Percentiles rank a stretch among this genome's conserved stretches.
These are phyloP conservation scores for Cosmia pyralina DNA, from an alignment of 2,888 invertebrate species.

Conservation along the genomic window DNA sequence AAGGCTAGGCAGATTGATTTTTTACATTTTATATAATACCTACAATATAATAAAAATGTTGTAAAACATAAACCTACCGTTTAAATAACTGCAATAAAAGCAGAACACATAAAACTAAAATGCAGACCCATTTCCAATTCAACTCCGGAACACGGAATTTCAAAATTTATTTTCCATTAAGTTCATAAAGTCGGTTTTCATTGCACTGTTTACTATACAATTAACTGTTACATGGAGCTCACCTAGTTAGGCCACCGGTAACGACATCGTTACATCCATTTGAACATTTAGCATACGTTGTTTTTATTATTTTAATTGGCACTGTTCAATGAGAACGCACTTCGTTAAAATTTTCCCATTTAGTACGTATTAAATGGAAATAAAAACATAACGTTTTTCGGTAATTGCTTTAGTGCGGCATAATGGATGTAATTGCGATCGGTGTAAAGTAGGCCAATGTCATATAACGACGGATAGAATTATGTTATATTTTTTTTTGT, in stretches of 20 bases:
- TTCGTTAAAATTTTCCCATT: constrained; percentile 68
- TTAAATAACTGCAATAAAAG: constrained; percentile 30
- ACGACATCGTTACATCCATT: constrained; percentile 86
- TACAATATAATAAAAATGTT: neutral
- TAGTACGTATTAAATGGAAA: constrained; percentile 64
- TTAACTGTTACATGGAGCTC: constrained; percentile 75
- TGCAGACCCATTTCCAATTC: constrained; percentile 43
- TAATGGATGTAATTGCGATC: constrained; percentile 53
- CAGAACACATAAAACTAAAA: constrained; percentile 39
- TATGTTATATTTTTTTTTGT: neutral
- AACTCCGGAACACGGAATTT: constrained; percentile 50
- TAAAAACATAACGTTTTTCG: constrained; percentile 63
- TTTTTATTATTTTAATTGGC: constrained; percentile 83
- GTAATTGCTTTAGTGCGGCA: constrained; percentile 60
- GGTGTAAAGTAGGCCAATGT: constrained; percentile 52
- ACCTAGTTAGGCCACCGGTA: constrained; percentile 84
- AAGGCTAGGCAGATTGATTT: too few relatives aligned
- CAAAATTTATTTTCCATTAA: constrained; percentile 56
- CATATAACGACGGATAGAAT: constrained; percentile 3
- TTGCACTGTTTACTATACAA: constrained; percentile 77
- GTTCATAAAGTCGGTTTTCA: constrained; percentile 61
- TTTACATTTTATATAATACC: neutral
- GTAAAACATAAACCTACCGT: neutral
- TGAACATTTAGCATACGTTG: constrained; percentile 80
- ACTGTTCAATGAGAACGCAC: constrained; percentile 70